A percentile compares a stretch with the other conserved stretches of the same genome.
These are phyloP conservation scores for Carcharodon carcharias DNA, from an alignment of 2,797 vertebrate species.

Conservation along the genomic window DNA sequence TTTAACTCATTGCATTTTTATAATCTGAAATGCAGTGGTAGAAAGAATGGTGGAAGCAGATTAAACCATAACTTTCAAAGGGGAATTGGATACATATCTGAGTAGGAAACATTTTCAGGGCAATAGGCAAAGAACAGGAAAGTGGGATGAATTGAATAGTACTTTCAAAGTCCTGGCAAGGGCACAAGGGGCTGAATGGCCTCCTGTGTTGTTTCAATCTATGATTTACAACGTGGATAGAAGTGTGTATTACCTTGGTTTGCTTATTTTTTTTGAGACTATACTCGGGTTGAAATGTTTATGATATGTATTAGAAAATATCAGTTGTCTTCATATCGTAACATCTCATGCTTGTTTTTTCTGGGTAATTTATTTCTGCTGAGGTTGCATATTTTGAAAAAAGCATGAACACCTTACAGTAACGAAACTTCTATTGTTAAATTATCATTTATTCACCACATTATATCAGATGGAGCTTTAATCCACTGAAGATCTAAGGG, in stretches of 20 bases:
- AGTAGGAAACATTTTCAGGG: neutral
- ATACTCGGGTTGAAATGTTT: neutral
- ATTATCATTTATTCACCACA: neutral
- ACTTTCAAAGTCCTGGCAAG: too few relatives aligned
- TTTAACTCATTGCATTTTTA: too few relatives aligned
- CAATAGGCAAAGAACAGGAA: neutral
- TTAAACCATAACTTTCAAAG: too few relatives aligned
- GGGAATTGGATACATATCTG: too few relatives aligned
- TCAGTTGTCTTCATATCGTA: neutral
- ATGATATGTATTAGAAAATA: neutral
- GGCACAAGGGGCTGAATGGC: neutral
- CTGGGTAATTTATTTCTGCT: neutral
- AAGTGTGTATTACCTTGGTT: neutral
- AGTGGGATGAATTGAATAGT: neutral
- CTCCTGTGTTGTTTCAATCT: neutral
- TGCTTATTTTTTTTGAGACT: neutral
- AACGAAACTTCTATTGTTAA: neutral
- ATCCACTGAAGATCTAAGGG: neutral
- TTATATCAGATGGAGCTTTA: neutral
- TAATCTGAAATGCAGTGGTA: too few relatives aligned
- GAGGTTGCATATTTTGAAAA: neutral
- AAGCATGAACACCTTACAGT: neutral
- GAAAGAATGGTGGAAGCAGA: too few relatives aligned
- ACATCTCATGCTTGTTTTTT: neutral
- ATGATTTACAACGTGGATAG: neutral